Base-by-base conservation (phyloP, 2,797 vertebrate genomes). In the Urophycis tenuis region DNA sequence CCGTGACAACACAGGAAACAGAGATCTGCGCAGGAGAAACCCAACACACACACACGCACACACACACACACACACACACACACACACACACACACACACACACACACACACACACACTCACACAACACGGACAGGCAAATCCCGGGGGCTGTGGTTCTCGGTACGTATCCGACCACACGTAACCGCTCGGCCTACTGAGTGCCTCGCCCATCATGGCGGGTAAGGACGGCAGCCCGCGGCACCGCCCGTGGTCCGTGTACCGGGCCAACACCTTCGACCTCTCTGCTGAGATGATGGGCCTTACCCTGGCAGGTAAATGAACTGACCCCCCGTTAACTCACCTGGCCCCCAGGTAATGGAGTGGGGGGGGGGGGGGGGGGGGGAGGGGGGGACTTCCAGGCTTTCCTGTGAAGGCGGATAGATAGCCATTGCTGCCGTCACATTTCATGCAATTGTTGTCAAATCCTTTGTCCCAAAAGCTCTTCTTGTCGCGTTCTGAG, bases 211-310 rank as follows among this genome's bases (percentile, higher is more conserved):
- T 91, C 93, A 98, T 98, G 96, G 94, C 96, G 76, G 92, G 94
- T 87, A 96, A 95, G 89, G 95, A 97, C 82, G 94, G 94, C 86
- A 98, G 97, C 91, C 96, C 97, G 74, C 96, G 96, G 85, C 96
- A 96, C 83, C 94, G 95, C 83, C 95, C 96, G 17, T 97, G 96
- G 91, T 94, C 94, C 0, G 86, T 98, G 81, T 97, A 98, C 83
- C 94, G 95, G 81, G 96, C 96, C 85, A 96, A 96, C 87, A 97
- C 97, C 53, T 96, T 98, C 19, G 97, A 99, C 76, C 93, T 99
- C 83, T 94, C 96, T 0, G 93, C 95, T 0, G 96, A 99, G 91
- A 96, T 99, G 96, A 92, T 98, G 84, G 95, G 95, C 71, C 94
- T 99, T 72, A 95, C 96, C 32, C 90, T 99, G 17, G 88, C 95